Base-by-base conservation (phyloP, 2,113 vertebrate species). In the Phainopepla nitens region DNA sequence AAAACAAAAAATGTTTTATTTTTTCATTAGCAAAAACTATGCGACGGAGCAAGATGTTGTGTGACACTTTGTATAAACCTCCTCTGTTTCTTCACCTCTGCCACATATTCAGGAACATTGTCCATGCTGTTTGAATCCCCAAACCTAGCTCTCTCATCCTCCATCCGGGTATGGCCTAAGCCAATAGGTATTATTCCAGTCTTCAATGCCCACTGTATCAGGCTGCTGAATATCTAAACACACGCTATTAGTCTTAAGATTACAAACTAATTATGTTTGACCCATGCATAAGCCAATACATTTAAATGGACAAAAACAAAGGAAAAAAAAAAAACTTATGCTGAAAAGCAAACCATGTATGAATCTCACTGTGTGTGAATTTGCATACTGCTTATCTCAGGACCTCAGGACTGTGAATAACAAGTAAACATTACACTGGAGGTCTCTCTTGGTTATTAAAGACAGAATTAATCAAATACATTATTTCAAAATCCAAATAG, bases 351-450 rank as follows among this genome's bases (percentile, higher is more conserved):
- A 86, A 68, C 45, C 7, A 21, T 31, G 25, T 27, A 72, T 92
- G 54, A 86, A 86, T 81, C 22, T 42, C 45, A n/a, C 33, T 15
- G 1, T 33, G 20, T 75, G 35, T 49, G n/a, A 27, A 84, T 95
- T 86, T 94, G 56, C 64, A 78, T 35, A 78, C 31, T 19, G 25
- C 31, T 88, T 92, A 87, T 86, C 85, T 88, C 39, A 53, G 68
- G n/a, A 51, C 13, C 85, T 88, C 39, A 53, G 68, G n/a, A 51
- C 13, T 69, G 51, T 61, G 92, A 64, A 77, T 56, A 95, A 50
- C 4, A 18, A 71, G 36, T 45, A 81, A 70, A 60, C 28, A 60
- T 90, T 91, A 47, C 2, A 0, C 21, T 88, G 50, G 21, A 76
- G 22, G 7, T 91, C 90, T 92, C 57, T 93, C 33, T 95, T 39